Base-by-base conservation (phyloP, 2,797 vertebrate species). In the Sebastes hopkinsi region DNA sequence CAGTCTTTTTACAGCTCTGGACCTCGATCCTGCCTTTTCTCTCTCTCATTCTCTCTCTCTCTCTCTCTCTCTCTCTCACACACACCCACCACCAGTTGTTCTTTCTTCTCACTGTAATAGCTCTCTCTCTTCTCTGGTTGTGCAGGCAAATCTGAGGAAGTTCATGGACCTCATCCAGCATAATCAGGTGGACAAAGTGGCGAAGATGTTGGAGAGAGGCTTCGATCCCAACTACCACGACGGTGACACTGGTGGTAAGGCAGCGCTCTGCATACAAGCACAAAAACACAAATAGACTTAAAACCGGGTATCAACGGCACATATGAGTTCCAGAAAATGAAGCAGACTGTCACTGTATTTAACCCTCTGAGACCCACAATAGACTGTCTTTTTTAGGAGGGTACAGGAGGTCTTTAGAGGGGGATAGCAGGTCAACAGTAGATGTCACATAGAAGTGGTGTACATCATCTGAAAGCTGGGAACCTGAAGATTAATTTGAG, bases 211-310 rank as follows among this genome's bases (percentile, higher is more conserved):
- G 92, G 98, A 99, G 60, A 95, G 97, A 87, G 98, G 98, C 75
- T 92, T 99, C 59, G 98, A 99, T 78, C 98, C 98, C 9, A 99
- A 99, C 87, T 99, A 97, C 89, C 98, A 99, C 0, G 98, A 99
- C 84, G 73, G 95, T 2, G 98, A 99, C 29, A 98, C 93, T 0
- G 98, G 98, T 83, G 98, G 98, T 99, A 88, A 85, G 93, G 29
- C 27, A 29, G 20, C 14, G 32, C 12, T 23, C 75, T 61, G 54
- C 56, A 11, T 14, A 56, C 59, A 68, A 32, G 67, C 69, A 72
- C 13, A 23, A n/a, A 52, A 4, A 82, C 23, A 59, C 38, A 64
- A 11, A 52, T 8, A 16, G 6, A 67, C 36, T 5, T 23, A 2
- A 34, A 29, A 54, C 7, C 20, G 38, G 36, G 5, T 12, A 6